Percentiles rank a stretch among this genome's conserved stretches.
Conservation (phyloP, 2,888 invertebrate genomes). For the Phaonia tiefii region DNA sequence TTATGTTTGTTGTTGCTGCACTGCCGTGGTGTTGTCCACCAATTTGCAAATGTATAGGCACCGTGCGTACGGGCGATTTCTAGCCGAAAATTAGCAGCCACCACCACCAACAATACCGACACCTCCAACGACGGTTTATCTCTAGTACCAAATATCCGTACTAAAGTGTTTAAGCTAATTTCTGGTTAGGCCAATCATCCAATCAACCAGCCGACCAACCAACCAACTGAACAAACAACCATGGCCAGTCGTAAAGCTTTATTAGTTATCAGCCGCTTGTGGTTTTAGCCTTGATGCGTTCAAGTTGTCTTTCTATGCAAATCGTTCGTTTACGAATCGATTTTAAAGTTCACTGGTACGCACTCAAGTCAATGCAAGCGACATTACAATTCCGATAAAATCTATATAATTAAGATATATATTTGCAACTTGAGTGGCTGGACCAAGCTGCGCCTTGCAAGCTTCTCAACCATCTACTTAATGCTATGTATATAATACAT, state of each 20-base stretch:
- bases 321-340: background rate
- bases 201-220: background rate
- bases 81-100: background rate
- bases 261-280: background rate
- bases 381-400: background rate
- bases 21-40: constrained; percentile 5
- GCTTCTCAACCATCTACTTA: too few species aligned
- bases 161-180: constrained; percentile 4
- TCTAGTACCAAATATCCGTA: background rate
- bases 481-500: too few species aligned
- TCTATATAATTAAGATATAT: constrained; percentile 52
- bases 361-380: background rate
- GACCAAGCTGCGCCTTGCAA: too few species aligned
- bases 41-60: constrained; percentile 24
- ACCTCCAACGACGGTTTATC: too few species aligned
- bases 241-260: background rate
- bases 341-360: constrained; percentile 31
- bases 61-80: constrained; percentile 6
- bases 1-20: background rate
- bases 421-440: too few species aligned
- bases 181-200: background rate
- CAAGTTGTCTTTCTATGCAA: background rate
- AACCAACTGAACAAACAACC: background rate
- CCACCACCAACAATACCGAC: background rate
- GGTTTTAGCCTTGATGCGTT: constrained; percentile 26